Base-by-base conservation (phyloP, 2,888 invertebrate species). In the Cyclophora albipunctata region DNA sequence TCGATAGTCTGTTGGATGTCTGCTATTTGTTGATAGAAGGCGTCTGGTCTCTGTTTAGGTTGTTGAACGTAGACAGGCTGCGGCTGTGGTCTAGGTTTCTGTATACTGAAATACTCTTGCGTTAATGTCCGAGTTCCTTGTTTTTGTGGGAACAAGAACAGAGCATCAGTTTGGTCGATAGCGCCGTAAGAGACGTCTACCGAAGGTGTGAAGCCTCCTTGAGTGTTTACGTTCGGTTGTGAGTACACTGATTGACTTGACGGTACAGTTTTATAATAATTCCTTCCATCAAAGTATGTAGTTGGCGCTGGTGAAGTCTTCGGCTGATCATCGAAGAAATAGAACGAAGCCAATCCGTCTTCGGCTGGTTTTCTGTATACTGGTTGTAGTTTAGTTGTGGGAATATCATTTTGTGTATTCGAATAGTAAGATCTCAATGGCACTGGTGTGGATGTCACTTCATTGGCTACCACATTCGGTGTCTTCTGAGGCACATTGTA, bases 1-100 rank as follows among this genome's bases (percentile, higher is more conserved):
- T 92, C 91, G 45, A 93, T 89, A 34, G 93, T 92, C 60, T 93
- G 91, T 58, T 92, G 91, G 56, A 93, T 89, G 48, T 91, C 90
- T 47, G 92, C 90, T 47, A 93, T 91, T 75, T 93, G 92, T 60
- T 91, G 89, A 59, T 91, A 92, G 73, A 92, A 93, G 43, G 87
- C 80, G 53, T 91, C 90, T 3, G 89, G 86, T 53, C 89, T 78
- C 51, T 75, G 77, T 57, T 85, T 82, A 4, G 75, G 73, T 48
- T 82, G 83, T 56, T 82, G 84, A 33, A 84, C 78, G 50, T 81
- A 87, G 7, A 80, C 72, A 5, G 37, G 37, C 20, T 20, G 20
- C 4, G 78, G 78, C 57, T 78, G 87, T 50, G 62, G 75, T 58
- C 78, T 76, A 5, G 84, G 88, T 58, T 87, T 88, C 64, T 88